Evolutionary conservation across 2,797 vertebrate genomes (phyloP).

Genomic region (Echiichthys vipera): DNA sequence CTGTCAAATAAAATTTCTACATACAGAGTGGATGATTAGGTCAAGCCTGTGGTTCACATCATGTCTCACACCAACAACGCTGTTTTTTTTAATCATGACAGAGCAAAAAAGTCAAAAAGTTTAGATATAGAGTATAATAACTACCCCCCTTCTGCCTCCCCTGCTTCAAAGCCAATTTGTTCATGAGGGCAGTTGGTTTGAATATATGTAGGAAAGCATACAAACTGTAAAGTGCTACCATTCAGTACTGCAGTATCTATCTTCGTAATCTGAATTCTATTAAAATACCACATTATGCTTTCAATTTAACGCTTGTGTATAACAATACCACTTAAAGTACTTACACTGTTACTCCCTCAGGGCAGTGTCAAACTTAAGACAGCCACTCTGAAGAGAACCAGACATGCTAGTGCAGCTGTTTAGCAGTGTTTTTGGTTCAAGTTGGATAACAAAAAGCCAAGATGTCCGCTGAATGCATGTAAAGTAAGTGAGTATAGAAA

Average conservation of each 20-base stretch:
- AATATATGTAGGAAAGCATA: not conserved
- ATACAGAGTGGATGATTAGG: not conserved
- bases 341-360: conserved; percentile 35
- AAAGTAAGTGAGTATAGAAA: not conserved
- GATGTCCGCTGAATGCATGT: not conserved
- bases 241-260: not conserved
- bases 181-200: not conserved
- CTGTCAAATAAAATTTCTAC: not conserved
- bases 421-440: conserved; percentile 19
- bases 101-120: not conserved
- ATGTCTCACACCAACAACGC: not conserved
- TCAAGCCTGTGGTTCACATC: not conserved
- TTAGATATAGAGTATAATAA: not conserved
- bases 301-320: conserved; percentile 41
- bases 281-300: conserved; percentile 43
- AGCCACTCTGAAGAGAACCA: conserved; percentile 41
- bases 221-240: not conserved
- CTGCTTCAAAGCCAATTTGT: not conserved
- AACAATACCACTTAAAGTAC: conserved; percentile 36
- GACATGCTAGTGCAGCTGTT: conserved; percentile 50
- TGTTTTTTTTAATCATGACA: not conserved
- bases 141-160: not conserved
- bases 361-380: conserved; percentile 45
- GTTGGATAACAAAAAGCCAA: not conserved
- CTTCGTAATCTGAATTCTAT: conserved; percentile 27